These are phyloP conservation scores for Tetramorium bicarinatum DNA, from an alignment of 2,888 invertebrate genomes.

Conservation along the genomic window DNA sequence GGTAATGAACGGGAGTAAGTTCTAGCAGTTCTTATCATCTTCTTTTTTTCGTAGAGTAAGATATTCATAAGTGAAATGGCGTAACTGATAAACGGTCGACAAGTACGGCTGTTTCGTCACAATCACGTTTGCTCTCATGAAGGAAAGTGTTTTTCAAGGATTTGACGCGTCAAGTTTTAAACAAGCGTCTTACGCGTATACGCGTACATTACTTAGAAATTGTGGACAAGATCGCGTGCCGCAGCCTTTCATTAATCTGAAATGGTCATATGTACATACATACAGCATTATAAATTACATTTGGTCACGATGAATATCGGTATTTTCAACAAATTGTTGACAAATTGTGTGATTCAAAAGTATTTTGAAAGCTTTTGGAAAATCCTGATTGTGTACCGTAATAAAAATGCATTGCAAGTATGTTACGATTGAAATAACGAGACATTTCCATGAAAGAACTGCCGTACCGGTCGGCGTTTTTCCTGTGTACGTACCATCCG, in stretches of 20 bases:
- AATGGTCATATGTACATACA: conserved; percentile 21
- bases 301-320: conserved; percentile 27
- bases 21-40: conserved; percentile 60
- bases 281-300: conserved; percentile 31
- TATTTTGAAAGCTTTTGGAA: not conserved
- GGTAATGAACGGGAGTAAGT: conserved; percentile 70
- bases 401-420: not conserved
- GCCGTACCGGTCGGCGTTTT: conserved; percentile 49
- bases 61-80: conserved; percentile 62
- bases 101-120: conserved; percentile 50
- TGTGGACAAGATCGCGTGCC: conserved; percentile 11
- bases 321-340: not conserved
- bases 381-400: not conserved
- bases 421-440: conserved; percentile 6
- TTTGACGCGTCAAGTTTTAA: not conserved
- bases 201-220: not conserved
- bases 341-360: not conserved
- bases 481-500: conserved; percentile 43
- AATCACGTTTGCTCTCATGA: conserved; percentile 25
- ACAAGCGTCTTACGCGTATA: not conserved
- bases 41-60: conserved; percentile 61
- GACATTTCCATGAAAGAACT: not conserved
- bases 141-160: not conserved
- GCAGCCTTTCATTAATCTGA: conserved; percentile 26
- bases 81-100: conserved; percentile 58